Percentiles rank a stretch among this genome's conserved stretches.
Conservation (phyloP, 2,888 invertebrate genomes). For the Drosophila barbarae region DNA sequence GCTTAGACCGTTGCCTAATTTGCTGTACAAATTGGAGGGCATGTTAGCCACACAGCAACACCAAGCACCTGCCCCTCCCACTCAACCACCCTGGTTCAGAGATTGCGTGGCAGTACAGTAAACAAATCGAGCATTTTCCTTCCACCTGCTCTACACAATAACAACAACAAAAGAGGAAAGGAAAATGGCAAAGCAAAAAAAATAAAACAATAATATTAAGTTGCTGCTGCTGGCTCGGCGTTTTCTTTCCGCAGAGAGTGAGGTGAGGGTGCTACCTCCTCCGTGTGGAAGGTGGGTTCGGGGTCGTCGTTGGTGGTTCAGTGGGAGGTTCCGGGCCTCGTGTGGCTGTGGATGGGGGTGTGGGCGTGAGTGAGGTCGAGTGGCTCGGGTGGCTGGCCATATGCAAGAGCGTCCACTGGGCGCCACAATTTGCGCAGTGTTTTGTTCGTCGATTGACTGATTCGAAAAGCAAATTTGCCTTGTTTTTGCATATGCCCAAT, state of each 20-base stretch:
- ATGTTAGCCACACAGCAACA: slow-evolving; percentile 27
- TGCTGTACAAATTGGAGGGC: slow-evolving; percentile 41
- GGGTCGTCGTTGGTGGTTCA: slow-evolving; percentile 11
- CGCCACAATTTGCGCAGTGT: slow-evolving; percentile 69
- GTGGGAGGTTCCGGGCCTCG: slow-evolving; percentile 3
- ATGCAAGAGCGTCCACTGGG: slow-evolving; percentile 54
- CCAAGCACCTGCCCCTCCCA: slow-evolving; percentile 13
- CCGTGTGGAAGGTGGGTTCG: slow-evolving; percentile 5
- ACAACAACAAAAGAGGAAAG: slow-evolving; percentile 3
- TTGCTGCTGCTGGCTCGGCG: slow-evolving; percentile 25
- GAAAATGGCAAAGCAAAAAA: slow-evolving; percentile 29
- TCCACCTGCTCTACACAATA: slow-evolving; percentile 24
- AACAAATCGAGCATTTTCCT: slow-evolving; percentile 56
- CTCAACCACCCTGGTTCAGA: slow-evolving; percentile 7
- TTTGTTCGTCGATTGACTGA: slow-evolving; percentile 60
- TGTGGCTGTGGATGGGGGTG: slow-evolving; percentile 22
- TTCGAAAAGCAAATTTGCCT: slow-evolving; percentile 44
- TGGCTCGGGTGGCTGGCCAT: slow-evolving; percentile 43
- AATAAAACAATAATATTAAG: slow-evolving; percentile 46
- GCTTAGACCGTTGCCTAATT: slow-evolving; percentile 33
- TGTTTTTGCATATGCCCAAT: slow-evolving; percentile 21
- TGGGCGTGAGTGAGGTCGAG: slow-evolving; percentile 27
- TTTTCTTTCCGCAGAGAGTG: slow-evolving; percentile 7
- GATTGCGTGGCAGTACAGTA: slow-evolving; percentile 55
- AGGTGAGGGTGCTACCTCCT: slow-evolving; percentile 4